phyloP scores from a whole-genome alignment of 64 coral and sea anemone species.

The Acropora tenuis region DNA sequence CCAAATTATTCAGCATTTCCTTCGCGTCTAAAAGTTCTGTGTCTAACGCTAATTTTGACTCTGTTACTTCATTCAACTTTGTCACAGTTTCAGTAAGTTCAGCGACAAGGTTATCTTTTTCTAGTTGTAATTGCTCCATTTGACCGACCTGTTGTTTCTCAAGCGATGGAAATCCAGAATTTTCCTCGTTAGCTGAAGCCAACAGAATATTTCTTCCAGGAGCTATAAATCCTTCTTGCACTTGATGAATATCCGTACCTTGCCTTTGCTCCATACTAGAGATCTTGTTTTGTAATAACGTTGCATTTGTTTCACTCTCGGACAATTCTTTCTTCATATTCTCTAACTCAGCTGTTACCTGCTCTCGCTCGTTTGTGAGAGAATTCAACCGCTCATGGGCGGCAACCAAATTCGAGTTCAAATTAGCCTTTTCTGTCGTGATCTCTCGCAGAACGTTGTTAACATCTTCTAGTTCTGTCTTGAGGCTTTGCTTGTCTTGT shows the following conservation, averaged over 20 bases:
- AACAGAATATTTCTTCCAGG: neutral
- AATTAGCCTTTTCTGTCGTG: neutral
- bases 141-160: conserved; percentile 17
- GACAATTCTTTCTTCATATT: conserved; percentile 14
- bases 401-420: neutral
- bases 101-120: neutral
- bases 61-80: conserved; percentile 4
- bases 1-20: conserved; percentile 37
- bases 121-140: conserved; percentile 13
- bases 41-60: neutral
- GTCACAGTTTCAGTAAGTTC: conserved; percentile 14
- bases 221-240: neutral
- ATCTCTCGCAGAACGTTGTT: neutral
- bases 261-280: neutral
- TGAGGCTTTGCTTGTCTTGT: neutral
- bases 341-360: neutral
- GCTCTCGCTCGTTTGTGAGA: neutral
- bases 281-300: conserved; percentile 7
- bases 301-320: neutral
- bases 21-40: conserved; percentile 43
- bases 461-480: neutral
- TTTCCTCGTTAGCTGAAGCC: neutral
- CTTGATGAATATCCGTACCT: neutral
- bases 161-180: neutral
- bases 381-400: neutral